A percentile compares a stretch with the other conserved stretches of the same genome.
These are phyloP conservation scores for Euwallacea similis DNA, from an alignment of 1,140 invertebrate species.

Conservation along the genomic window DNA sequence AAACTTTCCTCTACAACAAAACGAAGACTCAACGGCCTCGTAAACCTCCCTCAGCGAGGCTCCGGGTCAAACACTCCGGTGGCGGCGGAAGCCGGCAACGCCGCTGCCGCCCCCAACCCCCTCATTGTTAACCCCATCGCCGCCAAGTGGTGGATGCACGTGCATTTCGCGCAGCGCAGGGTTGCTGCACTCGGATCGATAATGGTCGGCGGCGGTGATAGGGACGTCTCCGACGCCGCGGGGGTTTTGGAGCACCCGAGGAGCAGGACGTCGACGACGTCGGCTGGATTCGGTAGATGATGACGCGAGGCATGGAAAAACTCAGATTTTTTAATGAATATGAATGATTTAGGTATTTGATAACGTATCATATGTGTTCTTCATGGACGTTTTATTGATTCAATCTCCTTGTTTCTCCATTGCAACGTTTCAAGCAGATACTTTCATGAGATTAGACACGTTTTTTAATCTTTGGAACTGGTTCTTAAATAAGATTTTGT, in stretches of 20 bases:
- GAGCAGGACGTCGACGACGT: background rate
- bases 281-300: background rate
- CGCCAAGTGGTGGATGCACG: constrained; percentile 26
- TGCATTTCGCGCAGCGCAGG: constrained; percentile 27
- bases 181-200: constrained; percentile 12
- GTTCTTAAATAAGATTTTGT: too few relatives aligned
- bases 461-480: too few relatives aligned
- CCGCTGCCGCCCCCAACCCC: constrained; percentile 7
- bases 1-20: constrained; percentile 7
- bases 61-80: background rate
- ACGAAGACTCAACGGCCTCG: constrained; percentile 2
- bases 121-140: background rate
- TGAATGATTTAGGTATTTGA: too few relatives aligned
- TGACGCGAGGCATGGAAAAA: background rate
- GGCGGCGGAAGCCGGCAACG: constrained; percentile 2
- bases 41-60: constrained; percentile 1
- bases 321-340: background rate
- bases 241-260: background rate
- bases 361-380: too few relatives aligned
- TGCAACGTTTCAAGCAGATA: too few relatives aligned
- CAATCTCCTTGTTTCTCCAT: too few relatives aligned
- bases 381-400: too few relatives aligned
- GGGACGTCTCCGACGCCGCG: constrained; percentile 8
- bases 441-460: too few relatives aligned
- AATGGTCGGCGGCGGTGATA: background rate